Conservation (phyloP, 2,888 invertebrate genomes). For the Panzeria rudis region DNA sequence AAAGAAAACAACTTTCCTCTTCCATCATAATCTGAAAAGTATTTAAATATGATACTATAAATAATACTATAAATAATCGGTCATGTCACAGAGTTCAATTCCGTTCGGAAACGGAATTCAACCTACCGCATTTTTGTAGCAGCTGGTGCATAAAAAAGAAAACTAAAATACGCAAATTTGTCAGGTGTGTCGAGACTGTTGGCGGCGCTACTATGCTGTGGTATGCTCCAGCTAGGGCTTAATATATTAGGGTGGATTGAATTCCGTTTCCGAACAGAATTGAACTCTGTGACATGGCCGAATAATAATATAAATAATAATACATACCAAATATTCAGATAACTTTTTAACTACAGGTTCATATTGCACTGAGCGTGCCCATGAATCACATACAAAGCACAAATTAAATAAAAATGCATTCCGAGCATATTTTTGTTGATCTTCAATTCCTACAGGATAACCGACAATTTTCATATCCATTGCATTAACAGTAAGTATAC, state of each 20-base stretch:
- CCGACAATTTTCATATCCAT: slow-evolving; percentile 94
- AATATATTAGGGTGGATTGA: no score
- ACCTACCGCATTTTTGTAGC: no score
- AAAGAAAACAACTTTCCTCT: slow-evolving; percentile 93
- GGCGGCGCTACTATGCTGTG: no score
- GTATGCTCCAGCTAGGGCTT: no score
- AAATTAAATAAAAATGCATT: slow-evolving; percentile 98
- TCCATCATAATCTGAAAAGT: slow-evolving; percentile 89
- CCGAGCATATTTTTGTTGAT: slow-evolving; percentile 93
- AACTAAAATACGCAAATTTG: no score
- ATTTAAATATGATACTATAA: not conserved
- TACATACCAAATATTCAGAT: slow-evolving; percentile 92
- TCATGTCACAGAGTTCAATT: no score
- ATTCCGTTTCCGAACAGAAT: no score
- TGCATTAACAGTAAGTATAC: slow-evolving; percentile 93
- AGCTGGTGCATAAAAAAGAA: no score
- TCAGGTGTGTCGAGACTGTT: no score
- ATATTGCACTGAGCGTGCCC: slow-evolving; percentile 95
- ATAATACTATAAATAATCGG: not conserved
- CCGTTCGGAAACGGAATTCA: no score
- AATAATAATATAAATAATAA: not conserved
- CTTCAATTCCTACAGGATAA: slow-evolving; percentile 95
- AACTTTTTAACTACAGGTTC: slow-evolving; percentile 97
- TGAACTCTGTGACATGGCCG: no score
- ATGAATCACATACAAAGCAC: slow-evolving; percentile 96